Evolutionary conservation across 92 coral and sea anemone species (phyloP).

Genomic region (Zoanthus solanderi): DNA sequence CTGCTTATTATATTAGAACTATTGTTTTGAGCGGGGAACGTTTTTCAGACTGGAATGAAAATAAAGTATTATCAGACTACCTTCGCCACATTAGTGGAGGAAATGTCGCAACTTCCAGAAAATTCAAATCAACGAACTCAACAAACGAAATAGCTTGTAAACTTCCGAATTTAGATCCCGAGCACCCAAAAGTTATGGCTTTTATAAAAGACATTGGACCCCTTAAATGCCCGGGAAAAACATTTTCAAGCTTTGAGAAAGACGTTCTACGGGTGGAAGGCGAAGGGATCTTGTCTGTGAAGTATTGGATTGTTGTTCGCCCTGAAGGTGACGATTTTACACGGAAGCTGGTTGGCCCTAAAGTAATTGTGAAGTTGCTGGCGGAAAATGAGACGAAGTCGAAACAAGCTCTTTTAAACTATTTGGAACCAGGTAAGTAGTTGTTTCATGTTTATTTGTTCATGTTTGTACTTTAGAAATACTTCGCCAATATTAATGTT

Average conservation of each 20-base stretch:
- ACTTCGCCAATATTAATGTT: no score
- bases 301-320: conserved; percentile 64
- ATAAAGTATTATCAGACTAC: not conserved
- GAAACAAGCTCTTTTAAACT: not conserved
- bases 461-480: no score
- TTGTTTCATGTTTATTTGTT: no score
- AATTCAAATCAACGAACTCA: not conserved
- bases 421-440: conserved; percentile 30
- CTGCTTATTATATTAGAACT: not conserved
- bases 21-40: not conserved
- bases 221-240: conserved; percentile 40
- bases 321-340: conserved; percentile 60
- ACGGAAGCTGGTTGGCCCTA: conserved; percentile 58
- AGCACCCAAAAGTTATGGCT: conserved; percentile 47
- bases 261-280: conserved; percentile 62
- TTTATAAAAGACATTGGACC: conserved; percentile 48
- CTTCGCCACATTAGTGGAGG: not conserved
- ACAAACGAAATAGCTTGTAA: conserved; percentile 32
- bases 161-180: conserved; percentile 54
- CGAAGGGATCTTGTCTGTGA: conserved; percentile 57
- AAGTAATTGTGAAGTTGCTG: conserved; percentile 36
- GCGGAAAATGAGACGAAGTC: not conserved
- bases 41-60: no score
- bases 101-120: no score
- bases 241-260: conserved; percentile 65